Conservation (phyloP, 1,140 invertebrate genomes). For the Caenorhabditis tropicalis region DNA sequence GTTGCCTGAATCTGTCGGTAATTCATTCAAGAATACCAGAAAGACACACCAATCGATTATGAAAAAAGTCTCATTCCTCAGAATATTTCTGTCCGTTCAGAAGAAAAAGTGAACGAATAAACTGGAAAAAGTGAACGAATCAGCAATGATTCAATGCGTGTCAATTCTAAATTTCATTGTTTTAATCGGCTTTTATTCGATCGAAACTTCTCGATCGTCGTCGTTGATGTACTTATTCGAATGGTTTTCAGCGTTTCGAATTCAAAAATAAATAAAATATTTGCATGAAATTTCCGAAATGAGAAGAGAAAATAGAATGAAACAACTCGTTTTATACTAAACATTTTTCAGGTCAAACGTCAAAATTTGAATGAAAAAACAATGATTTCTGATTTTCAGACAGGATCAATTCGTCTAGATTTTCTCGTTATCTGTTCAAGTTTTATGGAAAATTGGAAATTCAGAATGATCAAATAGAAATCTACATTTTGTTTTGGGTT, state of each 20-base stretch:
- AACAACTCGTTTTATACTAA: slow-evolving; percentile 23
- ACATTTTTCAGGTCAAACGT: neutral
- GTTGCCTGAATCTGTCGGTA: no score
- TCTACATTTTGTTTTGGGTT: neutral
- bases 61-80: no score
- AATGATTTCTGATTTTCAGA: slow-evolving; percentile 11
- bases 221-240: neutral
- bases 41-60: no score
- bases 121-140: no score
- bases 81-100: no score
- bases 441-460: neutral
- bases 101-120: no score
- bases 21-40: no score
- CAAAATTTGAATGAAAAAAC: neutral
- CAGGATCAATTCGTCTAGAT: neutral
- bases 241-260: neutral
- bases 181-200: slow-evolving; percentile 29
- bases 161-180: slow-evolving; percentile 13
- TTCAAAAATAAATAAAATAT: neutral
- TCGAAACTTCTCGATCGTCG: neutral
- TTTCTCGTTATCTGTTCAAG: neutral
- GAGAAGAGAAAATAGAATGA: neutral
- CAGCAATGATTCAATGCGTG: neutral
- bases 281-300: neutral
- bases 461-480: neutral